A percentile compares a stretch with the other conserved stretches of the same genome.
Evolutionary conservation across 2,888 invertebrate genomes (phyloP).

Genomic region (Alcis repandata): DNA sequence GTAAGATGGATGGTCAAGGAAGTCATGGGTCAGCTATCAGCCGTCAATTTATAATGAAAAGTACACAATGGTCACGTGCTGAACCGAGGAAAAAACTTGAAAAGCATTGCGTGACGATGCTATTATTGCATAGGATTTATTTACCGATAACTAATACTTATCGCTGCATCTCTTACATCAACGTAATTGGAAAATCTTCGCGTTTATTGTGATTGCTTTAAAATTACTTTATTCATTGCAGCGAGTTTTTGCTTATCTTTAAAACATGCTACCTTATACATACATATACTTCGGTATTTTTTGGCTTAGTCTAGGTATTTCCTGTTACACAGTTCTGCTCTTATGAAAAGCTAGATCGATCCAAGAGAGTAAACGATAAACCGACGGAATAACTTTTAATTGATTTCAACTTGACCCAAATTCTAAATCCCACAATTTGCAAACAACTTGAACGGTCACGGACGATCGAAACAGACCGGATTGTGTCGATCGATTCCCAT

Average conservation of each 20-base stretch:
- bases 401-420: slow-evolving; percentile 27
- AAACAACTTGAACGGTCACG: slow-evolving; percentile 45
- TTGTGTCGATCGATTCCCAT: slow-evolving; percentile 49
- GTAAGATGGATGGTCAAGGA: slow-evolving; percentile 36
- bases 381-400: background rate
- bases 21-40: slow-evolving; percentile 43
- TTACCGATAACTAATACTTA: slow-evolving; percentile 26
- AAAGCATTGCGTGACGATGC: slow-evolving; percentile 40
- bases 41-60: slow-evolving; percentile 66
- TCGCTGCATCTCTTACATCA: slow-evolving; percentile 39
- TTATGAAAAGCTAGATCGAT: background rate
- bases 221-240: slow-evolving; percentile 15
- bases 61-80: slow-evolving; percentile 68
- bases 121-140: slow-evolving; percentile 37
- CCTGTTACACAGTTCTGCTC: background rate
- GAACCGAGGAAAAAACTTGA: slow-evolving; percentile 44
- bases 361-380: background rate
- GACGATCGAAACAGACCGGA: slow-evolving; percentile 44
- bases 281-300: background rate
- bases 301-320: background rate
- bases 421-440: slow-evolving; percentile 47
- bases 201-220: slow-evolving; percentile 16
- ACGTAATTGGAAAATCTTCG: slow-evolving; percentile 37
- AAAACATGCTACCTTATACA: background rate
- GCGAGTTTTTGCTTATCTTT: slow-evolving; percentile 9